Evolutionary conservation across 2,797 vertebrate species (phyloP).

Genomic region (Clarias fuscus): DNA sequence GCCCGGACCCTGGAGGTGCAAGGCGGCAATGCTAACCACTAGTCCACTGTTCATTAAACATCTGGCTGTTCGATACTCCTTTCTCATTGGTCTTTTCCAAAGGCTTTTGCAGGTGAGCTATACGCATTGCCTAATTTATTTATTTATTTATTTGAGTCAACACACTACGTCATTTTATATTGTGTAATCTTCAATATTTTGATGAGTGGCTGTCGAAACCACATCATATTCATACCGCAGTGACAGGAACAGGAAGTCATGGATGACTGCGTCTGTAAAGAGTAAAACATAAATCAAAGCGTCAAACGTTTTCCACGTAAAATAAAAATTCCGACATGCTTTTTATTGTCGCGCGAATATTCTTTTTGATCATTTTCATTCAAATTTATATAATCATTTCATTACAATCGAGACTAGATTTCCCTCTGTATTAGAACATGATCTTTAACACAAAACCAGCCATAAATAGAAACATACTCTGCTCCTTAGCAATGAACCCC

Average conservation of each 20-base stretch:
- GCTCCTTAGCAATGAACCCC: conserved; percentile 8
- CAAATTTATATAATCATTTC: too few relatives aligned
- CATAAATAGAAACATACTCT: background rate
- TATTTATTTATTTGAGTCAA: background rate
- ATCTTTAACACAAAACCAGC: too few relatives aligned
- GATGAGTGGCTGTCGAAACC: background rate
- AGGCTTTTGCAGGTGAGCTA: background rate
- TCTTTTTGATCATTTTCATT: background rate
- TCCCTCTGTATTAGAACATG: background rate
- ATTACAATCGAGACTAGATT: background rate
- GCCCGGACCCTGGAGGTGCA: too few relatives aligned
- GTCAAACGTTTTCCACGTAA: background rate
- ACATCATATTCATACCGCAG: background rate
- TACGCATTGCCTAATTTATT: background rate
- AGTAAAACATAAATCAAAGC: background rate
- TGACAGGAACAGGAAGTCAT: background rate
- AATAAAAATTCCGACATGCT: background rate
- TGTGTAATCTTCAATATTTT: background rate
- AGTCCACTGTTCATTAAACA: background rate
- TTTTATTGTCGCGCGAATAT: background rate
- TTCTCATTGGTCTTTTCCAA: background rate
- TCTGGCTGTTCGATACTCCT: background rate
- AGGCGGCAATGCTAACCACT: too few relatives aligned
- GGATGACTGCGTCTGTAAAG: background rate
- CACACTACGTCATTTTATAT: background rate